Base-by-base conservation (phyloP, 2,888 invertebrate genomes). In the Oscheius sp. region DNA sequence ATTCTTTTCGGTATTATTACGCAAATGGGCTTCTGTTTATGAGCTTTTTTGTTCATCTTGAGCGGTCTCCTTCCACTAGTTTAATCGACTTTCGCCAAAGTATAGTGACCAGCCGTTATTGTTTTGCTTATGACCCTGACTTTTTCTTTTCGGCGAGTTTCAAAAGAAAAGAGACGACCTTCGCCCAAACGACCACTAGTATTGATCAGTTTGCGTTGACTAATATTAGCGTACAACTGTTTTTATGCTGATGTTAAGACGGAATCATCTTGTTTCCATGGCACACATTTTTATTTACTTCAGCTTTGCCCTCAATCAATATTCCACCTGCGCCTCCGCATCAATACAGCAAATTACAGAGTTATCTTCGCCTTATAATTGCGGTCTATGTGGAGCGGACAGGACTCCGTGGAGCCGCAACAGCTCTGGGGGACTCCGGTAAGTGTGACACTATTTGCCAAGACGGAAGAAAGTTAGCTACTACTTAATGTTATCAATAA, bases 371-470 rank as follows among this genome's bases (percentile, higher is more conserved):
- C 32, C 36, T 54, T 26, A 44, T 44, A 28, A 59, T 41, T 44
- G 44, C 41, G 14, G 44, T 30, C 28, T 17, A 59, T 59, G 59
- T 59, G 59, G 59, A 26, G 59, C 26, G 59, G 59, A 8, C 59
- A 59, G 20, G 59, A 59, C 20, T 44, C 59, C 9, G 59, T 41
- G 59, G 59, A 59, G n/a, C 59, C 41, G 9, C 59, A 59, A 9
- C 44, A 41, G 26, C 59, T 59, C 41, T 59, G 59, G 59, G 59
- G 59, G 44, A 59, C 26, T 59, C 59, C 59, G 12, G 59, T 59
- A 59, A 59, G 59, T 44, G n/a, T 24, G 26, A 3, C 6, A 9
- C 24, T 38, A 26, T 26, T 20, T 41, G 4, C 4, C 2, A 14
- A 41, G 5, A 6, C 12, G 12, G 12, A 41, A 12, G n/a, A n/a